Evolutionary conservation across 2,888 invertebrate species (phyloP).

Genomic region (Amblyjoppa fuscipennis): DNA sequence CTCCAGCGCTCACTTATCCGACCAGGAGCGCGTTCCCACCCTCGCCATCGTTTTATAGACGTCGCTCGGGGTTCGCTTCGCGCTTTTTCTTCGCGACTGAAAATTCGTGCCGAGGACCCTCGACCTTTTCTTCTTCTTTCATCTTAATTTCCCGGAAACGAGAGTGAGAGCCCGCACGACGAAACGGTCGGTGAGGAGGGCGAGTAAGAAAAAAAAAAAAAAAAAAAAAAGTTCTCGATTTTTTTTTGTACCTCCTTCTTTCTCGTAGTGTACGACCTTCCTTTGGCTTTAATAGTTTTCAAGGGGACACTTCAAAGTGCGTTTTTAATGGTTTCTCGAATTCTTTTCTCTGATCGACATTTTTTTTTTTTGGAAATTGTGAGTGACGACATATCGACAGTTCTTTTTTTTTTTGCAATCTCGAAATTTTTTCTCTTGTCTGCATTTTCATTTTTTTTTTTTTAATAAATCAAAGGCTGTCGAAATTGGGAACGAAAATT

Average conservation of each 20-base stretch:
- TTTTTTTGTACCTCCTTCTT: neutral
- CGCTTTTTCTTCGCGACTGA: slow-evolving; percentile 64
- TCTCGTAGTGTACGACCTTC: slow-evolving; percentile 1
- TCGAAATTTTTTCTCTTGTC: neutral
- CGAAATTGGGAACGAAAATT: no score
- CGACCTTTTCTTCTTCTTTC: slow-evolving; percentile 68
- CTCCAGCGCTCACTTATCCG: slow-evolving; percentile 6
- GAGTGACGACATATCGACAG: neutral
- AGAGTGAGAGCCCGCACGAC: slow-evolving; percentile 48
- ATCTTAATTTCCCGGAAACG: slow-evolving; percentile 67
- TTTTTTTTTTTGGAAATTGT: no score
- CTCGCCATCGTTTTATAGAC: slow-evolving; percentile 50
- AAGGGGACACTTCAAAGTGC: neutral
- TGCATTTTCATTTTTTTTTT: neutral
- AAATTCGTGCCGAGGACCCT: slow-evolving; percentile 67
- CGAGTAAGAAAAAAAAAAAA: neutral
- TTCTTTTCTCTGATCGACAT: no score
- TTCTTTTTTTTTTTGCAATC: neutral
- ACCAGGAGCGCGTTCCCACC: slow-evolving; percentile 10
- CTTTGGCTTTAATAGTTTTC: slow-evolving; percentile 31
- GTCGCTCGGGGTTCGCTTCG: slow-evolving; percentile 45
- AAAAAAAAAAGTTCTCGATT: slow-evolving; percentile 23
- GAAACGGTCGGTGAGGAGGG: neutral
- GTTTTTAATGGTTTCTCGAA: no score
- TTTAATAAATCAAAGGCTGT: no score